Percentiles rank a stretch among this genome's conserved stretches.
phyloP scores from a whole-genome alignment of 2,113 vertebrate species.

The Etia nguti region DNA sequence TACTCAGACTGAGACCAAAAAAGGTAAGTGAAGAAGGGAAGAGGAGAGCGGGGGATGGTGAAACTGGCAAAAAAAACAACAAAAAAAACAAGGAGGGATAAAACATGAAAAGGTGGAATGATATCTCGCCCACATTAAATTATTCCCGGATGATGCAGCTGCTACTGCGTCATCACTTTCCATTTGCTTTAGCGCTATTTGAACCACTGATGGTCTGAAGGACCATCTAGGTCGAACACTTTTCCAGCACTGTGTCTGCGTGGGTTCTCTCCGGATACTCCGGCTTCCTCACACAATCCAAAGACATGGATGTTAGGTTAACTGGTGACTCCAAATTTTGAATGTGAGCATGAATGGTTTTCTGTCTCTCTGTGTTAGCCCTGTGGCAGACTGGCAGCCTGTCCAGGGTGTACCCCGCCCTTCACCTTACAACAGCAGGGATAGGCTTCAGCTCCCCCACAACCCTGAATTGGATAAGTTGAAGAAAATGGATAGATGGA shows the following conservation, averaged over 20 bases:
- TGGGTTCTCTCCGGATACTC: not conserved
- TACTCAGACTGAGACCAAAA: slow-evolving; percentile 51
- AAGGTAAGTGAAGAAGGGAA: slow-evolving; percentile 26
- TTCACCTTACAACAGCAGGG: not conserved
- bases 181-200: not conserved
- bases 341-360: rapidly evolving
- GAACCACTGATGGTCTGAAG: not conserved
- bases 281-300: not conserved
- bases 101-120: not conserved
- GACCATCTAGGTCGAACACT: not conserved
- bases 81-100: not conserved
- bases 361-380: not conserved
- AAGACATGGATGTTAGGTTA: not conserved
- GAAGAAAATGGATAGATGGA: not conserved
- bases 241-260: rapidly evolving
- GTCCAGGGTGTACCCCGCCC: not conserved
- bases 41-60: not conserved
- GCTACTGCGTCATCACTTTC: not conserved
- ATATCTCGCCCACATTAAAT: slow-evolving; percentile 9
- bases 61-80: not conserved
- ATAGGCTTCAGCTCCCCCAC: not conserved
- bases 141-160: not conserved
- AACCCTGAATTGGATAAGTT: not conserved
- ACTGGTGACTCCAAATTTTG: not conserved
- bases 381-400: not conserved